Evolutionary conservation across 1,140 invertebrate genomes (phyloP).

Genomic region (Araneus ventricosus): DNA sequence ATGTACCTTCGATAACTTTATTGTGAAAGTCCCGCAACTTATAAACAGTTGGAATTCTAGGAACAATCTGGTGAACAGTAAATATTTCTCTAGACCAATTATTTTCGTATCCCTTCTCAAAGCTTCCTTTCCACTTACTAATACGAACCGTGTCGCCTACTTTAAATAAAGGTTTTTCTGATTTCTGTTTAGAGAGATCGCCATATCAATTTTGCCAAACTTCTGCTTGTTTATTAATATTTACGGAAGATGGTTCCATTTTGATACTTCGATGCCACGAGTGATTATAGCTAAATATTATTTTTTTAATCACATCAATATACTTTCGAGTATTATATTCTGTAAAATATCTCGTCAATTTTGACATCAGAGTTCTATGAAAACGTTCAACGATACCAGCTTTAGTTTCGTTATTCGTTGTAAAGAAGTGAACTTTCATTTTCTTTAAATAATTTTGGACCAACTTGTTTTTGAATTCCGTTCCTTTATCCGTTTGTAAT

Average conservation of each 20-base stretch:
- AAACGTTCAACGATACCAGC: constrained; percentile 81
- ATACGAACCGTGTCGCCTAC: constrained; percentile 77
- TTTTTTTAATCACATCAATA: constrained; percentile 78
- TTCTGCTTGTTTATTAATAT: constrained; percentile 77
- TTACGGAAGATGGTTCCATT: constrained; percentile 79
- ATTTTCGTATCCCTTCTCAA: constrained; percentile 74
- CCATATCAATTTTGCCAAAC: constrained; percentile 62
- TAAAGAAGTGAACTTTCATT: constrained; percentile 80
- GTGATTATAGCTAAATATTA: constrained; percentile 80
- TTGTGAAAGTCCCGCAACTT: too few species aligned
- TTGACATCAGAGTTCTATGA: constrained; percentile 81
- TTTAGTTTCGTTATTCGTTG: constrained; percentile 80
- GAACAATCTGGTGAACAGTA: too few species aligned
- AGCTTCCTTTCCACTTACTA: constrained; percentile 55
- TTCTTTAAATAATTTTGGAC: constrained; percentile 78
- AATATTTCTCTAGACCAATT: too few species aligned
- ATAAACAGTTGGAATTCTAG: too few species aligned
- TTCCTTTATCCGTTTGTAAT: constrained; percentile 69
- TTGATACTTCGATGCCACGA: constrained; percentile 80
- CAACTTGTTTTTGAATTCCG: constrained; percentile 62
- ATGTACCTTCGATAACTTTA: too few species aligned
- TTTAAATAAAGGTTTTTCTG: constrained; percentile 76
- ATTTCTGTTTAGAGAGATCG: not conserved
- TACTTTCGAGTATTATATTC: constrained; percentile 79
- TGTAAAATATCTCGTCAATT: constrained; percentile 80